Evolutionary conservation across 2,113 vertebrate genomes (phyloP).

Genomic region (Lophura nycthemera): DNA sequence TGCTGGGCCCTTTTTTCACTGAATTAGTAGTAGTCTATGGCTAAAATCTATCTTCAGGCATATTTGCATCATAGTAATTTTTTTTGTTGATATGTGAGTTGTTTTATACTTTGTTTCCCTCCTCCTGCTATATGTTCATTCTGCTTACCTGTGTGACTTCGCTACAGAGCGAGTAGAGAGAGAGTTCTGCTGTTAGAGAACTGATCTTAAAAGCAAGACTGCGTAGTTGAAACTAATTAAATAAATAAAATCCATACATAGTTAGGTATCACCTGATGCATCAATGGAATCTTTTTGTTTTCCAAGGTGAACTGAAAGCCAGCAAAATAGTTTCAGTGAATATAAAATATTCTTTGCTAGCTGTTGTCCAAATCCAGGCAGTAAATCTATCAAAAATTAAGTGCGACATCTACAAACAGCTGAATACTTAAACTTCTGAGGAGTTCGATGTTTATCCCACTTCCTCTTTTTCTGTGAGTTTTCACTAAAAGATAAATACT

Average conservation of each 20-base stretch:
- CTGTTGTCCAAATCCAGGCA: neutral
- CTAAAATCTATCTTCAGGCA: neutral
- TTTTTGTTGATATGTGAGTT: neutral
- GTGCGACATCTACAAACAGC: neutral
- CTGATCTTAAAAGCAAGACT: neutral
- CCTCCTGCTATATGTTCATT: neutral
- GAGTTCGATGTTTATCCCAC: neutral
- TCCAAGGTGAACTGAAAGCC: neutral
- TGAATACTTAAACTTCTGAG: neutral
- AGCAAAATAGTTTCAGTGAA: neutral
- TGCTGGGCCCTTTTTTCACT: neutral
- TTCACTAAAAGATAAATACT: neutral
- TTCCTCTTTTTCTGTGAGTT: neutral
- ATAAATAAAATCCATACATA: neutral
- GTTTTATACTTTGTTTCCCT: neutral
- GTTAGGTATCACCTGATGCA: neutral
- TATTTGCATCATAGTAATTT: neutral
- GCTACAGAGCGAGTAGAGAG: neutral
- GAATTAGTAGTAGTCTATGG: neutral
- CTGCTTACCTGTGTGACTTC: neutral
- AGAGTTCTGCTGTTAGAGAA: neutral
- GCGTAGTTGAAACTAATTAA: neutral
- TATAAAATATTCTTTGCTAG: neutral
- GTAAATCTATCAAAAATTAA: neutral
- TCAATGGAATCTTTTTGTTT: neutral